Base-by-base conservation (phyloP, 2,113 vertebrate genomes). In the Regulus satrapa region DNA sequence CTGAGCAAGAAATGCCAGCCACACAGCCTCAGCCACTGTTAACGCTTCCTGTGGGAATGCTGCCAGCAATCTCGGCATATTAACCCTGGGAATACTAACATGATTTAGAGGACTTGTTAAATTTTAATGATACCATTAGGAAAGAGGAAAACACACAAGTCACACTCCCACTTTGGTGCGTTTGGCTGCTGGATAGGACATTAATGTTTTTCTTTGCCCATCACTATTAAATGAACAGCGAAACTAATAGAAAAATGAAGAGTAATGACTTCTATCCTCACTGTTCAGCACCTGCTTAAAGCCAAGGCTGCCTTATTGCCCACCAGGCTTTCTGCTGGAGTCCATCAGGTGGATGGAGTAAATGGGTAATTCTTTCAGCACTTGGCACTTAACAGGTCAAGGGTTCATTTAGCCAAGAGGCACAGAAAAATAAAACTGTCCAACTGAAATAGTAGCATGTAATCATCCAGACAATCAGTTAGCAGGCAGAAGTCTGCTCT, bases 121-220 rank as follows among this genome's bases (percentile, higher is more conserved):
- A 94, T 88, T 96, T 95, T 97, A 97, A 97, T 96, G 87, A 92
- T 94, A 76, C 81, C 89, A 97, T 97, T 97, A 96, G 80, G 77
- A 95, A 95, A 95, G 67, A 89, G 76, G 77, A 97, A 96, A 95
- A 94, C 54, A 88, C 77, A 54, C 14, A 0, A 88, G 64, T 54
- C 79, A 41, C 76, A 40, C 56, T 92, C 92, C 49, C 69, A 83
- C 18, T 94, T 85, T 54, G 56, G 67, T 61, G 62, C 63, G 73
- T 77, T 75, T 87, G 78, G 74, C 66, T 92, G 41, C 80, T 78
- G 77, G 67, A 85, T 63, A 29, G 58, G 56, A 75, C 75, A 86
- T 75, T 77, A 84, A 63, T 71, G 75, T 62, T 90, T 61, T 95
- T 83, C 91, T 95, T 94, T 95, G 80, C 84, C 85, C 31, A 13